Conservation (phyloP, 2,888 invertebrate genomes). For the Pyrochroa serraticornis region DNA sequence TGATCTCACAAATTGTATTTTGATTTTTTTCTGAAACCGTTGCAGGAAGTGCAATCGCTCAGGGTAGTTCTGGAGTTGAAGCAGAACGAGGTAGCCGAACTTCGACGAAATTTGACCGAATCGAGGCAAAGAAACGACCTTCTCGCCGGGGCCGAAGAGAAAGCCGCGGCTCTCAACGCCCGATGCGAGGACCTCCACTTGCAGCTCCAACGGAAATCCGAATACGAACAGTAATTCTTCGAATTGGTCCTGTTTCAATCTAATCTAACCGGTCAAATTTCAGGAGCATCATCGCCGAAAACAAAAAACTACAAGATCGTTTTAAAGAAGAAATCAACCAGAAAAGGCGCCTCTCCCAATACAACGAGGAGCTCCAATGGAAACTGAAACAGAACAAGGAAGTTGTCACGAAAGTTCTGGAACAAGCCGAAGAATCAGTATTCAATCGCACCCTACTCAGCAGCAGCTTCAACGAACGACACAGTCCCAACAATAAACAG, state of each 20-base stretch:
- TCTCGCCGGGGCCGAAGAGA: slow-evolving; percentile 73
- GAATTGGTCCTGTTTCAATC: background rate
- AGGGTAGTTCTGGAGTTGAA: slow-evolving; percentile 87
- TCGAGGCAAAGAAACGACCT: slow-evolving; percentile 76
- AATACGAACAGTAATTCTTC: slow-evolving; percentile 72
- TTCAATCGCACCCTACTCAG: slow-evolving; percentile 48
- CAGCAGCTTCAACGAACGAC: slow-evolving; percentile 50
- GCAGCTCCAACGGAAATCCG: slow-evolving; percentile 71
- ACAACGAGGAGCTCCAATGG: slow-evolving; percentile 90
- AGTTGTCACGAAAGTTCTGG: slow-evolving; percentile 61
- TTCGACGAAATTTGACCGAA: slow-evolving; percentile 74
- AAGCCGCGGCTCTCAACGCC: slow-evolving; percentile 77
- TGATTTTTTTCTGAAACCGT: slow-evolving; percentile 10
- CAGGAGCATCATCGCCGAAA: slow-evolving; percentile 71
- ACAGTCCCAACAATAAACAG: slow-evolving; percentile 42
- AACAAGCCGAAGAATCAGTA: slow-evolving; percentile 45
- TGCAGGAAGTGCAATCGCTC: slow-evolving; percentile 81
- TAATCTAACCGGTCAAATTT: slow-evolving; percentile 18
- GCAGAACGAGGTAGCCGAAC: slow-evolving; percentile 81
- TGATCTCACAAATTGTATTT: slow-evolving; percentile 5
- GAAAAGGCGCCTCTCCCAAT: slow-evolving; percentile 76
- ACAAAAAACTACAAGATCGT: slow-evolving; percentile 74
- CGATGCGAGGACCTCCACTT: slow-evolving; percentile 85
- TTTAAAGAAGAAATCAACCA: slow-evolving; percentile 79
- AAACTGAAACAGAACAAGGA: slow-evolving; percentile 83